A percentile compares a stretch with the other conserved stretches of the same genome.
phyloP scores from a whole-genome alignment of 2,113 vertebrate species.

The Siniperca chuatsi region DNA sequence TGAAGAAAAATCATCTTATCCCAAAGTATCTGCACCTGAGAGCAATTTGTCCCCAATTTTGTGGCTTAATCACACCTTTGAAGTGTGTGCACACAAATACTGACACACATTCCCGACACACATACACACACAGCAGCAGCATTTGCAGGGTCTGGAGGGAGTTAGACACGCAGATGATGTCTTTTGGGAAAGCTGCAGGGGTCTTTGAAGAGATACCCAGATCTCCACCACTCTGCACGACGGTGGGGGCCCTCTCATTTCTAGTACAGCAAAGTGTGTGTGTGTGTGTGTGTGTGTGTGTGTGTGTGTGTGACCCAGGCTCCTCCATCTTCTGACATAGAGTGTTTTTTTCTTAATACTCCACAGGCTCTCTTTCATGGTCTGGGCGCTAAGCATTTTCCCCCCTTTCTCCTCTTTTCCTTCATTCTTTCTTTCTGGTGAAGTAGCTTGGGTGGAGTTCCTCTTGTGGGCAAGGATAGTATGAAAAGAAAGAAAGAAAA shows the following conservation, averaged over 20 bases:
- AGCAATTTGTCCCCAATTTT: slow-evolving; percentile 84
- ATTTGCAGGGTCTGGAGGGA: slow-evolving; percentile 73
- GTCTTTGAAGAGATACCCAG: slow-evolving; percentile 81
- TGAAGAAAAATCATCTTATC: slow-evolving; percentile 72
- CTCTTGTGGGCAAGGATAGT: slow-evolving; percentile 45
- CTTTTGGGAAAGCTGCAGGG: slow-evolving; percentile 81
- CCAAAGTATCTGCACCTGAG: slow-evolving; percentile 82
- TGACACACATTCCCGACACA: slow-evolving; percentile 34
- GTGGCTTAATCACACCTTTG: slow-evolving; percentile 77
- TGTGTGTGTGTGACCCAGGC: slow-evolving; percentile 22
- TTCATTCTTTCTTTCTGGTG: slow-evolving; percentile 38
- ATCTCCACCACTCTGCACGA: slow-evolving; percentile 59
- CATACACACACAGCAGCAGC: slow-evolving; percentile 27
- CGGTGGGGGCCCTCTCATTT: slow-evolving; percentile 59
- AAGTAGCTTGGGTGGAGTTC: slow-evolving; percentile 55
- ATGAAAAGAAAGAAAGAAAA: slow-evolving; percentile 24
- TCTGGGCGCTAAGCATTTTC: slow-evolving; percentile 51
- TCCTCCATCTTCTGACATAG: slow-evolving; percentile 60
- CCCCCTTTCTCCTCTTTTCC: slow-evolving; percentile 37
- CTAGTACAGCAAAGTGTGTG: slow-evolving; percentile 27
- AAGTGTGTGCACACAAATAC: slow-evolving; percentile 70
- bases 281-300: slow-evolving; percentile 20
- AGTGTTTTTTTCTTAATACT: slow-evolving; percentile 58
- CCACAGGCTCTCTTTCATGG: slow-evolving; percentile 70
- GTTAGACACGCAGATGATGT: slow-evolving; percentile 82